A percentile compares a stretch with the other conserved stretches of the same genome.
These are phyloP conservation scores for Drosophila micromelanica DNA, from an alignment of 1,140 invertebrate species.

Conservation along the genomic window DNA sequence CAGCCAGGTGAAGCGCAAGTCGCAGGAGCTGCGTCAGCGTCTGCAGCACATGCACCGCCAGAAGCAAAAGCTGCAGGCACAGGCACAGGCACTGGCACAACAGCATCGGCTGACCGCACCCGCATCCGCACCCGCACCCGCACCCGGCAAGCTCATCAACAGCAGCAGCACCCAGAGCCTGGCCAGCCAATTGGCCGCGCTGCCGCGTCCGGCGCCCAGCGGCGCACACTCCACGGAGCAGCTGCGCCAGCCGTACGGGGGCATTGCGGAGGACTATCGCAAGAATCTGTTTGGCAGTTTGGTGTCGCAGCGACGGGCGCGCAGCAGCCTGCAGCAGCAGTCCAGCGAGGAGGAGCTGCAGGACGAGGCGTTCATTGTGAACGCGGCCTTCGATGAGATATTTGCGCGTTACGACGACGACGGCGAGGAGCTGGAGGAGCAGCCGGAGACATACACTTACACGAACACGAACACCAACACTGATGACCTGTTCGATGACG, in stretches of 20 bases:
- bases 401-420: constrained; percentile 74
- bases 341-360: constrained; percentile 61
- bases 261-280: constrained; percentile 77
- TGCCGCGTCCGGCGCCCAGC: constrained; percentile 23
- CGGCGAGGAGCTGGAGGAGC: constrained; percentile 34
- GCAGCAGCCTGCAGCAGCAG: constrained; percentile 5
- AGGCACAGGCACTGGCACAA: constrained; percentile 31
- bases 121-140: constrained; percentile 22
- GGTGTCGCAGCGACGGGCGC: constrained; percentile 22
- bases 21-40: constrained; percentile 75
- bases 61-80: constrained; percentile 46
- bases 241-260: constrained; percentile 49
- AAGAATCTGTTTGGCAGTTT: constrained; percentile 80
- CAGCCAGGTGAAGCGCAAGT: constrained; percentile 76
- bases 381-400: constrained; percentile 81
- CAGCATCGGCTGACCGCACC: constrained; percentile 12
- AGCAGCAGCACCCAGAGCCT: constrained; percentile 72
- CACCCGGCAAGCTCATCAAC: constrained; percentile 43
- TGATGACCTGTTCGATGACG: constrained; percentile 67
- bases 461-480: constrained; percentile 55
- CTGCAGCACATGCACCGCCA: constrained; percentile 71
- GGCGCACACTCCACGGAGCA: constrained; percentile 48
- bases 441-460: constrained; percentile 37
- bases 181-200: constrained; percentile 41
- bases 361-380: constrained; percentile 73